Conservation (phyloP, 2,113 vertebrate genomes). For the Turnix velox region DNA sequence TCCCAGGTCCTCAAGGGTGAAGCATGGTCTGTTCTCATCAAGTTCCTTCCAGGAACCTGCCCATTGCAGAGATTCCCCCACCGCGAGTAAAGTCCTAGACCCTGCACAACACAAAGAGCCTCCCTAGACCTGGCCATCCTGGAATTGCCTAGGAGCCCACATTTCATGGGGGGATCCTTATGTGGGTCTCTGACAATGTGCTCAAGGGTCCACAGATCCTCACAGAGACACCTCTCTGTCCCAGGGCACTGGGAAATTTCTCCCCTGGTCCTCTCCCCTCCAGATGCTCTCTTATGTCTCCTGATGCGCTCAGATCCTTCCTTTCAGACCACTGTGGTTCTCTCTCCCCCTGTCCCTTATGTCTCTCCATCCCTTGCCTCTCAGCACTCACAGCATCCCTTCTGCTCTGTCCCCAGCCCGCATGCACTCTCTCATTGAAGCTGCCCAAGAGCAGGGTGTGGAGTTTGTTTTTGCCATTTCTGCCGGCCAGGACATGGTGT, state of each 20-base stretch:
- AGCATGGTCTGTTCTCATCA: background rate
- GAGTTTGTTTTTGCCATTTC: constrained; percentile 84
- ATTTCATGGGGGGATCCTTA: background rate
- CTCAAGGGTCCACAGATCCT: background rate
- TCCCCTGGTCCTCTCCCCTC: background rate
- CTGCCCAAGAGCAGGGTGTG: constrained; percentile 71
- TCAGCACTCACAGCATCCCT: background rate
- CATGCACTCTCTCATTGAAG: constrained; percentile 74
- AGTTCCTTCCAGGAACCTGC: background rate
- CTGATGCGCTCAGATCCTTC: background rate
- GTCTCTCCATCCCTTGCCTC: background rate
- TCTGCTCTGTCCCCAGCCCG: constrained; percentile 64
- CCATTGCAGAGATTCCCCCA: background rate
- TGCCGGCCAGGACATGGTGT: constrained; percentile 86
- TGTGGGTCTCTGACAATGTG: background rate
- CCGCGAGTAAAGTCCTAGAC: too few species aligned
- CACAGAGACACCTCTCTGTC: background rate
- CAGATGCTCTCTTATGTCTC: background rate
- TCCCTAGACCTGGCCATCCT: too few species aligned
- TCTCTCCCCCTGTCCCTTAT: background rate
- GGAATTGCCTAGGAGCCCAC: background rate
- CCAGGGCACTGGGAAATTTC: background rate
- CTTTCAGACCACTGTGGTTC: background rate
- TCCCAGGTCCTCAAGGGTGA: fast-evolving
- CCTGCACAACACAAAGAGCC: background rate